These are phyloP conservation scores for Drosophila melanogaster DNA, from an alignment of 1,140 invertebrate species.

Conservation along the genomic window Release_6_plus_ISO1_MT NC_004354.4:14400001-14400500, in stretches of 20 bases:
- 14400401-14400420: slow-evolving; percentile 46
- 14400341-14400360: not conserved
- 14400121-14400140: too few species aligned
- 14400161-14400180: too few species aligned
- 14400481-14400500: slow-evolving; percentile 31
- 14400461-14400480: slow-evolving; percentile 61
- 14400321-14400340: not conserved
- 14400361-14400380: not conserved
- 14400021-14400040: not conserved
- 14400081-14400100: too few species aligned
- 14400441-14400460: slow-evolving; percentile 56
- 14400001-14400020: slow-evolving; percentile 13
- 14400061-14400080: too few species aligned
- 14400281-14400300: slow-evolving; percentile 1
- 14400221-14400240: not conserved
- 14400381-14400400: slow-evolving; percentile 10
- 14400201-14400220: too few species aligned
- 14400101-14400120: too few species aligned
- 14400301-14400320: not conserved
- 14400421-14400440: slow-evolving; percentile 19
- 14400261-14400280: not conserved
- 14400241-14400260: not conserved
- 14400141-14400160: too few species aligned
- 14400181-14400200: too few species aligned
- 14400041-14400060: too few species aligned